Evolutionary conservation across 2,888 invertebrate species (phyloP).

Genomic region (Pandemis corylana): DNA sequence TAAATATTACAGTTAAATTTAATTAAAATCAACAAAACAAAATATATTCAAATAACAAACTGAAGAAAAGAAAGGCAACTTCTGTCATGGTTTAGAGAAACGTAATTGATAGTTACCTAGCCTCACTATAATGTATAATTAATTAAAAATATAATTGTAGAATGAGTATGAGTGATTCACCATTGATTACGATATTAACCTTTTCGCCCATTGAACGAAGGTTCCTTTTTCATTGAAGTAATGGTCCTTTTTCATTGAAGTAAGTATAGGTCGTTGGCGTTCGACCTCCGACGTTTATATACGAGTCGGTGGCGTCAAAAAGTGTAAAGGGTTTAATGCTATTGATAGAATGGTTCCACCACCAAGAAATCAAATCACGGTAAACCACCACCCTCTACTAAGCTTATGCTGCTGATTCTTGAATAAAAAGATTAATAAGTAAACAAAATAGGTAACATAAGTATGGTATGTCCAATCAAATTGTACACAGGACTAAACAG

Average conservation of each 20-base stretch:
- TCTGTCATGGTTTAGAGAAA: slow-evolving; percentile 18
- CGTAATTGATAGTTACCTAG: slow-evolving; percentile 12
- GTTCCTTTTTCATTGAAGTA: too few relatives aligned
- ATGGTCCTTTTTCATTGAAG: too few relatives aligned
- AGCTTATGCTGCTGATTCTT: not conserved
- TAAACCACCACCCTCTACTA: slow-evolving; percentile 6
- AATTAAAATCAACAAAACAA: not conserved
- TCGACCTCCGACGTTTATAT: too few relatives aligned
- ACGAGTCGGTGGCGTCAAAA: too few relatives aligned
- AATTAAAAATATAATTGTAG: not conserved
- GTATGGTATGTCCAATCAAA: not conserved
- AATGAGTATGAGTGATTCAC: slow-evolving; percentile 1
- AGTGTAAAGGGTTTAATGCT: slow-evolving; percentile 6
- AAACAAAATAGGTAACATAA: not conserved
- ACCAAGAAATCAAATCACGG: slow-evolving; percentile 17
- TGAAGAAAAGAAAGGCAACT: slow-evolving; percentile 5
- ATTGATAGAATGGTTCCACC: slow-evolving; percentile 19
- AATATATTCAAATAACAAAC: not conserved
- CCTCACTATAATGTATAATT: slow-evolving; percentile 12
- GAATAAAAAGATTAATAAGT: not conserved
- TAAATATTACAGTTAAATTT: not conserved
- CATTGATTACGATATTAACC: not conserved
- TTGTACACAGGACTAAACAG: not conserved
- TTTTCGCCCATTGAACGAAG: too few relatives aligned
- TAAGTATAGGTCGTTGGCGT: too few relatives aligned